Evolutionary conservation across 2,888 invertebrate genomes (phyloP).

Genomic region (Polydrusus tereticollis): DNA sequence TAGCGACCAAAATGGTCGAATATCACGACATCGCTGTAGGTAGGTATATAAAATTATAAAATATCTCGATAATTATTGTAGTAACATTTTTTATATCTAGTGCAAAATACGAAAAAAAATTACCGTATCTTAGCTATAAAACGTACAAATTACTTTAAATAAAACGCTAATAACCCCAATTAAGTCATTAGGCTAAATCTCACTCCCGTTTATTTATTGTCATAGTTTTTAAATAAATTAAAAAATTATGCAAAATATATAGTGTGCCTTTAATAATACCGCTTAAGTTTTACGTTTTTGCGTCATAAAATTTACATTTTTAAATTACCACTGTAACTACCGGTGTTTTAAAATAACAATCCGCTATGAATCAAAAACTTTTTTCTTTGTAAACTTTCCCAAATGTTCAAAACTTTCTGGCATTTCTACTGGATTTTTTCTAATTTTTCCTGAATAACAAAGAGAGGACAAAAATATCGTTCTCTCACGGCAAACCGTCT

Average conservation of each 20-base stretch:
- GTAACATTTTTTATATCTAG: constrained; percentile 33
- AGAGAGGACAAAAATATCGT: no score
- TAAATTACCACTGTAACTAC: constrained; percentile 31
- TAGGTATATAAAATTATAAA: constrained; percentile 20
- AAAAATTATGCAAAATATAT: constrained; percentile 46
- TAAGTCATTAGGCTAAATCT: constrained; percentile 39
- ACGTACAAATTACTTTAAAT: constrained; percentile 28
- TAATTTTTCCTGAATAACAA: no score
- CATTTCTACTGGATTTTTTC: no score
- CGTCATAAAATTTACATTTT: constrained; percentile 44
- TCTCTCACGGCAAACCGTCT: no score
- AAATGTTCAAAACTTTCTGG: no score
- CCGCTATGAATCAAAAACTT: not conserved
- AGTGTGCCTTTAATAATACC: constrained; percentile 36
- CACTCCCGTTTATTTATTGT: constrained; percentile 33
- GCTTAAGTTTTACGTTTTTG: constrained; percentile 36
- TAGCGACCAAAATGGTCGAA: constrained; percentile 13
- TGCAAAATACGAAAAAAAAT: constrained; percentile 29
- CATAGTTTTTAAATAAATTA: constrained; percentile 37
- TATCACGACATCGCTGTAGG: constrained; percentile 19
- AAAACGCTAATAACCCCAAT: constrained; percentile 38
- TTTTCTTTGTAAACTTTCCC: not conserved
- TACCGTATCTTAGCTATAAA: constrained; percentile 7
- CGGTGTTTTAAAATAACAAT: not conserved
- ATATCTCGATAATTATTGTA: constrained; percentile 22